Evolutionary conservation across 2,113 vertebrate genomes (phyloP).

Genomic region (Chiloscyllium plagiosum): DNA sequence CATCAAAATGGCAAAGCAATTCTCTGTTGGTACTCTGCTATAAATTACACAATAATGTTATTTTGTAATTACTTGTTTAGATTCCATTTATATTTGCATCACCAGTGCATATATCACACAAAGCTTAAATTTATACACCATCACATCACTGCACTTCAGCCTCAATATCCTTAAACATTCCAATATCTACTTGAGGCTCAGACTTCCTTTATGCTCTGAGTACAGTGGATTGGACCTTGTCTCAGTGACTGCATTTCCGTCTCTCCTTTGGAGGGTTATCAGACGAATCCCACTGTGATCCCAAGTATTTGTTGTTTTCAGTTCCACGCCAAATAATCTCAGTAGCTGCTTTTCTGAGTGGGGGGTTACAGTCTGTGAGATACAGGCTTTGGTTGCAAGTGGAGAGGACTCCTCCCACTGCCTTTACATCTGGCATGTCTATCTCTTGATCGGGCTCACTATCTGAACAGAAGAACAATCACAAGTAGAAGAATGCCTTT

Average conservation of each 20-base stretch:
- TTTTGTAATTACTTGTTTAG: conserved; percentile 26
- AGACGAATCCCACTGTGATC: background rate
- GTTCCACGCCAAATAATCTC: background rate
- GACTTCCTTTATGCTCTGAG: background rate
- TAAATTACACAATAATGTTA: background rate
- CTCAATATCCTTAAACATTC: background rate
- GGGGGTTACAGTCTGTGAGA: background rate
- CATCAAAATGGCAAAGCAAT: conserved; percentile 4
- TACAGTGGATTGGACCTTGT: background rate
- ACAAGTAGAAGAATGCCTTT: background rate
- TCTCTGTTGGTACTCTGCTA: background rate
- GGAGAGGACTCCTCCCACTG: background rate
- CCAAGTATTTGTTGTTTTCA: too few species aligned
- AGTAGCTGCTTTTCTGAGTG: background rate
- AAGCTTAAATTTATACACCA: background rate
- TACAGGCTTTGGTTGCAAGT: background rate
- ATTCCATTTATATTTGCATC: background rate
- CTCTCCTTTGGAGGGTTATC: background rate
- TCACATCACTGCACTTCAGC: background rate
- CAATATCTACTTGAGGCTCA: background rate
- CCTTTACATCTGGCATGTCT: background rate
- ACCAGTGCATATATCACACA: background rate
- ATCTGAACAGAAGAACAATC: background rate
- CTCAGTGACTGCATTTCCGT: background rate
- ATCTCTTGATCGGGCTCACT: background rate